Conservation (phyloP, 2,113 vertebrate species). For the Herpailurus yagouaroundi region DNA sequence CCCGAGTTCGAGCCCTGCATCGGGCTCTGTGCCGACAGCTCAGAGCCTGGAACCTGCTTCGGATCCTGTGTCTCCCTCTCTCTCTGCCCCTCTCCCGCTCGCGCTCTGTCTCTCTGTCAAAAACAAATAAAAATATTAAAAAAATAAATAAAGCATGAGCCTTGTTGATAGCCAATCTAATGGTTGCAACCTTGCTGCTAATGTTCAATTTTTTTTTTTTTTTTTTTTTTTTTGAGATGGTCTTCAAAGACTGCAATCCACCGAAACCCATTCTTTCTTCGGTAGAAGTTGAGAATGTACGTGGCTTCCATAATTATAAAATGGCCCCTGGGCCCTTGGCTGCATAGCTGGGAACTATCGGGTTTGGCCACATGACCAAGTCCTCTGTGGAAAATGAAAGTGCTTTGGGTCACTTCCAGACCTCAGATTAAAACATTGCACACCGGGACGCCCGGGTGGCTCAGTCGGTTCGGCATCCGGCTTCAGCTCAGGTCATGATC, state of each 20-base stretch:
- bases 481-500: too few species aligned
- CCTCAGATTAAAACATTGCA: neutral
- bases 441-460: too few species aligned
- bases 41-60: too few species aligned
- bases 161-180: neutral
- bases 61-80: too few species aligned
- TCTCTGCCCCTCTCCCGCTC: too few species aligned
- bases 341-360: neutral
- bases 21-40: too few species aligned
- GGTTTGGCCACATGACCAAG: neutral
- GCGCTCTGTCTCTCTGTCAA: too few species aligned
- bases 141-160: neutral
- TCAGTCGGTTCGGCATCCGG: too few species aligned
- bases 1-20: too few species aligned
- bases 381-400: neutral
- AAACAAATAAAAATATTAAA: too few species aligned
- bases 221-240: neutral
- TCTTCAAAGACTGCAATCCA: neutral
- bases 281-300: neutral
- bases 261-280: neutral
- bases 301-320: neutral
- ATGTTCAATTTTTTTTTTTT: neutral
- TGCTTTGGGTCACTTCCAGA: neutral
- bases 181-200: neutral
- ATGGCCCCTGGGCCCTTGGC: neutral